These are phyloP conservation scores for Glaucopsyche alexis DNA, from an alignment of 2,888 invertebrate genomes.

Conservation along the genomic window DNA sequence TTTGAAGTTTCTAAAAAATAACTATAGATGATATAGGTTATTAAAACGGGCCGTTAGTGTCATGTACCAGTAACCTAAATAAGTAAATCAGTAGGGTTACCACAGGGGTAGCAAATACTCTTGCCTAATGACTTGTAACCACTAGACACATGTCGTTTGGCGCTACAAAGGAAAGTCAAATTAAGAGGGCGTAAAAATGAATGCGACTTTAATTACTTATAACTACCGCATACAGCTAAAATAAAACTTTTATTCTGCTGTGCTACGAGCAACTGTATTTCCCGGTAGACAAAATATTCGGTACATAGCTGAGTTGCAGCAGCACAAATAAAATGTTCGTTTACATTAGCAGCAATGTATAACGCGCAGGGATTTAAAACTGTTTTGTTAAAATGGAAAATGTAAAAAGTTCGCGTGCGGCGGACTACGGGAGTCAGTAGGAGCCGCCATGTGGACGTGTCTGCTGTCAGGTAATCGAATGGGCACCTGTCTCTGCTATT, in stretches of 20 bases:
- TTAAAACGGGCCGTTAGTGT: no score
- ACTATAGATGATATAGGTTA: no score
- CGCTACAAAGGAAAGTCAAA: constrained; percentile 51
- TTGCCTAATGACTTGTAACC: constrained; percentile 36
- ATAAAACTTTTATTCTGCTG: constrained; percentile 13
- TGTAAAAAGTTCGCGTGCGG: constrained; percentile 55
- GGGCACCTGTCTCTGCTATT: constrained; percentile 62
- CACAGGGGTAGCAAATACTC: background rate
- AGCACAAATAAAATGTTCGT: background rate
- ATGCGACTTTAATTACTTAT: constrained; percentile 61
- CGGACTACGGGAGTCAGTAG: constrained; percentile 43
- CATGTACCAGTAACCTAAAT: constrained; percentile 13
- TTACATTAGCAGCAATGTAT: constrained; percentile 17
- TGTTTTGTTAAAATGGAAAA: background rate
- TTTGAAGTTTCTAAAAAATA: no score
- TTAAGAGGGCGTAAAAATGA: constrained; percentile 58
- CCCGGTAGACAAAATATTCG: background rate
- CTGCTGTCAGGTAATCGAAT: constrained; percentile 64
- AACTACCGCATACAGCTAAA: constrained; percentile 45
- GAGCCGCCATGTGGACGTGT: constrained; percentile 65
- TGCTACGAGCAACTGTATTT: constrained; percentile 2
- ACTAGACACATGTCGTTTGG: constrained; percentile 61
- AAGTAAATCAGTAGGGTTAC: background rate
- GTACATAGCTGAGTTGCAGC: constrained; percentile 4
- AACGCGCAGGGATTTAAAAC: background rate